These are phyloP conservation scores for Oplegnathus fasciatus DNA, from an alignment of 2,113 vertebrate species.

Conservation along the genomic window DNA sequence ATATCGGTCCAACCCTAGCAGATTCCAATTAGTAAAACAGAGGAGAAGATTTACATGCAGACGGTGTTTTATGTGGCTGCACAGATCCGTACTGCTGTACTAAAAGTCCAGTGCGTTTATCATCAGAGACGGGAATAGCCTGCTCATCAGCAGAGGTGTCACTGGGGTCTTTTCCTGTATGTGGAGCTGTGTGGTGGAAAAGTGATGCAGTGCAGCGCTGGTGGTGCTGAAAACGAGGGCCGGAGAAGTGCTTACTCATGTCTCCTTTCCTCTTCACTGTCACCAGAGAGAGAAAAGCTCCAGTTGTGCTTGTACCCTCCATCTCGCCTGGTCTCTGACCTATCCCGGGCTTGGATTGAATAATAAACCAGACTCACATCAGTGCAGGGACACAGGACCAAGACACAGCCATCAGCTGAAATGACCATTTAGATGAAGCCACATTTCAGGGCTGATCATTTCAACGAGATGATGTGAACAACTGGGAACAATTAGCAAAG, in stretches of 20 bases:
- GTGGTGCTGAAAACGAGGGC: slow-evolving; percentile 35
- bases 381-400: slow-evolving; percentile 26
- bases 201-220: slow-evolving; percentile 44
- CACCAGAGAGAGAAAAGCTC: slow-evolving; percentile 92
- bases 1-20: slow-evolving; percentile 26
- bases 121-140: slow-evolving; percentile 16
- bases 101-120: background rate
- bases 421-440: background rate
- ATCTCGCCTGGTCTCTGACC: slow-evolving; percentile 92
- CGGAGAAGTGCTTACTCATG: slow-evolving; percentile 90
- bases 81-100: background rate
- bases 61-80: too few relatives aligned
- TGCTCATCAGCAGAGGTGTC: slow-evolving; percentile 40
- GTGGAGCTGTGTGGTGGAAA: slow-evolving; percentile 14
- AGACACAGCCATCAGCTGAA: slow-evolving; percentile 29
- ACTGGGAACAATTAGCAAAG: background rate
- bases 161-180: slow-evolving; percentile 27
- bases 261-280: slow-evolving; percentile 91
- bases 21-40: background rate
- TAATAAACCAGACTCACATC: slow-evolving; percentile 58
- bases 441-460: background rate
- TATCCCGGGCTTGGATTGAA: slow-evolving; percentile 91
- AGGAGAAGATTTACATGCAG: background rate
- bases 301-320: slow-evolving; percentile 96
- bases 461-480: background rate